Evolutionary conservation across 2,888 invertebrate genomes (phyloP).

Genomic region (Rapana venosa): DNA sequence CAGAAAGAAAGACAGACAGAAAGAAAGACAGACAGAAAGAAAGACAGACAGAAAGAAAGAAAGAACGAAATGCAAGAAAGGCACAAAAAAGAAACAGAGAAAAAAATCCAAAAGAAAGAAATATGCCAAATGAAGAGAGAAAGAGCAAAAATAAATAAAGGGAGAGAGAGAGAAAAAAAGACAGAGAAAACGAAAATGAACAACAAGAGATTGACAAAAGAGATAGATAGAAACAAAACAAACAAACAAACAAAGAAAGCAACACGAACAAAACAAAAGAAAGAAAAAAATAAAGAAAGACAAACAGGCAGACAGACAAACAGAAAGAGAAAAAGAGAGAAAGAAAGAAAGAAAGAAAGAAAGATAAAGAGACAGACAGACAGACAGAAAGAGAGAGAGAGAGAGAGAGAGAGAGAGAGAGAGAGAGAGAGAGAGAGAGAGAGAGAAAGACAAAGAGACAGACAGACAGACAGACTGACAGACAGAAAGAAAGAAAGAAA

Average conservation of each 20-base stretch:
- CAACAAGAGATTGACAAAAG: background rate
- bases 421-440: background rate
- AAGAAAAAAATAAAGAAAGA: background rate
- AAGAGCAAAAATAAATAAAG: background rate
- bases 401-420: background rate
- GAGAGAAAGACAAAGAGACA: too few species aligned
- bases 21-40: background rate
- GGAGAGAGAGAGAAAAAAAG: background rate
- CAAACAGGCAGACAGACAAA: background rate
- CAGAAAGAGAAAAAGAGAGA: background rate
- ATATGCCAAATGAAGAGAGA: background rate
- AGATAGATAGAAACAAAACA: background rate
- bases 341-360: background rate
- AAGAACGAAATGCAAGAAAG: background rate
- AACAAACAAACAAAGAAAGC: background rate
- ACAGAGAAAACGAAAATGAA: background rate
- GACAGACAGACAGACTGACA: too few species aligned
- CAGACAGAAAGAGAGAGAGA: background rate
- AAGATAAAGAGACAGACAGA: background rate
- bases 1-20: too few species aligned
- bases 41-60: background rate
- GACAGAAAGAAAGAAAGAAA: too few species aligned
- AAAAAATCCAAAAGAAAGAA: background rate
- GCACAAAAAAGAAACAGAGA: background rate
- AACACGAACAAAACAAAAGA: background rate